Conservation (phyloP, 2,113 vertebrate genomes). For the Nyctereutes procyonoides region DNA sequence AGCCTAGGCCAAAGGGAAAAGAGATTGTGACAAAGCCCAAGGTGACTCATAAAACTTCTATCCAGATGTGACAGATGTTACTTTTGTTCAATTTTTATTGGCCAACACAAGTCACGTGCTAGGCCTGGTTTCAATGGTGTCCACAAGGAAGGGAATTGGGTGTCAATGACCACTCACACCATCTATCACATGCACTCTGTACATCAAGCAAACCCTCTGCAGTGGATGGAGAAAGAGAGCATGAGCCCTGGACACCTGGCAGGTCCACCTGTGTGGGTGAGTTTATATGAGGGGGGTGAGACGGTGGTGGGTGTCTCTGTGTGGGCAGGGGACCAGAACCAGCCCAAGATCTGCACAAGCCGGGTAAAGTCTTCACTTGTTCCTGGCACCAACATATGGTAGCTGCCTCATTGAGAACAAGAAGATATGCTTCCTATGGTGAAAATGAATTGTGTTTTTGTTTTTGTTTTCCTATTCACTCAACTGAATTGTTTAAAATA, state of each 20-base stretch:
- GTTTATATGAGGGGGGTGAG: neutral
- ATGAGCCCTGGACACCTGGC: neutral
- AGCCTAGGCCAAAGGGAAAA: neutral
- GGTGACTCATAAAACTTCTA: neutral
- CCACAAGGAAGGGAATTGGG: neutral
- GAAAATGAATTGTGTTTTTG: neutral
- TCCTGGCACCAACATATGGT: neutral
- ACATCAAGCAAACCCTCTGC: neutral
- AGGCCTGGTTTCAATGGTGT: neutral
- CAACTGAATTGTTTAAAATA: neutral
- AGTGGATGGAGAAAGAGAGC: neutral
- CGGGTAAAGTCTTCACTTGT: neutral
- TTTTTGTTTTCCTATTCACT: neutral
- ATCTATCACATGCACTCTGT: neutral
- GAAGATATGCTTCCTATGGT: neutral
- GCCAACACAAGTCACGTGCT: neutral
- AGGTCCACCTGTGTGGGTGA: neutral
- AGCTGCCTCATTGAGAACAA: neutral
- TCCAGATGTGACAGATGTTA: neutral
- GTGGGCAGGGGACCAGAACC: neutral
- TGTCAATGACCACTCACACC: neutral
- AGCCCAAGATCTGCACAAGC: neutral
- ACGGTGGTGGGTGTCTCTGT: fast-evolving
- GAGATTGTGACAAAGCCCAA: neutral
- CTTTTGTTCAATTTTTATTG: neutral